Evolutionary conservation across 2,113 vertebrate species (phyloP).

Genomic region (Ia io): DNA sequence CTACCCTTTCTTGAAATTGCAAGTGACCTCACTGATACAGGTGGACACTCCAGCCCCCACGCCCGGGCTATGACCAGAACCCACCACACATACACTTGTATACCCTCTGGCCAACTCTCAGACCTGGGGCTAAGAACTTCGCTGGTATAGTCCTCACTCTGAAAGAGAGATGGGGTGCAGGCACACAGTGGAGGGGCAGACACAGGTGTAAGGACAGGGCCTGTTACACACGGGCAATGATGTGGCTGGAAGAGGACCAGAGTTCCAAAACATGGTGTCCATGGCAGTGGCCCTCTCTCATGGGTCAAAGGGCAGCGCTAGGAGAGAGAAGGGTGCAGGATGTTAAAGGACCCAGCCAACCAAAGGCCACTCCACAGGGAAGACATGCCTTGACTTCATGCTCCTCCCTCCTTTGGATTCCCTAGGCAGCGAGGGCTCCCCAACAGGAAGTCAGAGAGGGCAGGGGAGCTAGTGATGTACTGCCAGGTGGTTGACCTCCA

Average conservation of each 20-base stretch:
- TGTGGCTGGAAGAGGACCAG: not conserved
- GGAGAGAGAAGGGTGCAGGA: not conserved
- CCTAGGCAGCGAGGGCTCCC: not conserved
- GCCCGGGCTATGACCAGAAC: not conserved
- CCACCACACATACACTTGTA: not conserved
- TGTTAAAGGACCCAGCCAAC: not conserved
- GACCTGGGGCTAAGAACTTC: not conserved
- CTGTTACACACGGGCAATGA: not conserved
- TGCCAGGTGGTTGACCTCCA: not conserved
- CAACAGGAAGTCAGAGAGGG: not conserved
- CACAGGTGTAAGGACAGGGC: not conserved
- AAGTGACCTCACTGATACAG: too few relatives aligned
- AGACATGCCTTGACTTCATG: not conserved
- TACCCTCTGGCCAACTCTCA: not conserved
- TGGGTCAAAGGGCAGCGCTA: not conserved
- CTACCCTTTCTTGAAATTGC: not conserved
- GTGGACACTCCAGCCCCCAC: too few relatives aligned
- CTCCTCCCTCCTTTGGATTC: not conserved
- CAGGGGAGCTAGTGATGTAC: accelerated
- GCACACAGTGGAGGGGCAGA: not conserved
- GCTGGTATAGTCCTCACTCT: too few relatives aligned
- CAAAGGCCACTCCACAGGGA: not conserved
- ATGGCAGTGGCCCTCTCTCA: not conserved
- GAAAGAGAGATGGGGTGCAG: not conserved
- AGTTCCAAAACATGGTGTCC: not conserved